Evolutionary conservation across 2,113 vertebrate genomes (phyloP).

Genomic region (Brienomyrus brachyistius): DNA sequence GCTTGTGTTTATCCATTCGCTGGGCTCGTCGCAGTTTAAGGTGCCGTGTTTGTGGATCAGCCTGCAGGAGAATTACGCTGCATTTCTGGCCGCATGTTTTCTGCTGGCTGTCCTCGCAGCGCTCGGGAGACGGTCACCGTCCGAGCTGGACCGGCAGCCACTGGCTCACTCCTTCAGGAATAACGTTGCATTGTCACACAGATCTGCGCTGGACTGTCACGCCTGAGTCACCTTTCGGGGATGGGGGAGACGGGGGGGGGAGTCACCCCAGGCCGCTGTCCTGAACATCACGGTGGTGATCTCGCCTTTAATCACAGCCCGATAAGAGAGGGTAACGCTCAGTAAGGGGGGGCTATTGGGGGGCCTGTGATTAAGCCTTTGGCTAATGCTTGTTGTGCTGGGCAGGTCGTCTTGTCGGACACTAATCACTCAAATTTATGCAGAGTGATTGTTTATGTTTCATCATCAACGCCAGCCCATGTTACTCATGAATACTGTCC

Average conservation of each 20-base stretch:
- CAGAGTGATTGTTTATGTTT: neutral
- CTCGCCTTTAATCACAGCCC: neutral
- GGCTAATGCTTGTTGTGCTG: neutral
- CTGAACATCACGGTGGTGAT: neutral
- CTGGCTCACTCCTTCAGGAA: neutral
- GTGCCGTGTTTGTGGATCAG: neutral
- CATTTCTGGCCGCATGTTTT: neutral
- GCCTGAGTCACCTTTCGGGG: constrained; percentile 9
- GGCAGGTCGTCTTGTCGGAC: neutral
- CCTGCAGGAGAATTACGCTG: neutral
- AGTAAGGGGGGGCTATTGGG: neutral
- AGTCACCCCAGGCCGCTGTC: neutral
- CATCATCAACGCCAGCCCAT: neutral
- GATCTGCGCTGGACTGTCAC: neutral
- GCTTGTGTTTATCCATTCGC: neutral
- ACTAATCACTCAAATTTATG: neutral
- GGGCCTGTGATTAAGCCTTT: neutral
- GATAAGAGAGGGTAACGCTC: neutral
- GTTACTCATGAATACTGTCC: neutral
- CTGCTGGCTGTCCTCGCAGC: neutral
- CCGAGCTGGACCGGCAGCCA: neutral
- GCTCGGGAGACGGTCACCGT: neutral
- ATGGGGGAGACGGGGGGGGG: neutral
- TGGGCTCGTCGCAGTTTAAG: neutral
- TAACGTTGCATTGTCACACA: neutral